These are phyloP conservation scores for Barnardius zonarius DNA, from an alignment of 2,113 vertebrate genomes.

Conservation along the genomic window DNA sequence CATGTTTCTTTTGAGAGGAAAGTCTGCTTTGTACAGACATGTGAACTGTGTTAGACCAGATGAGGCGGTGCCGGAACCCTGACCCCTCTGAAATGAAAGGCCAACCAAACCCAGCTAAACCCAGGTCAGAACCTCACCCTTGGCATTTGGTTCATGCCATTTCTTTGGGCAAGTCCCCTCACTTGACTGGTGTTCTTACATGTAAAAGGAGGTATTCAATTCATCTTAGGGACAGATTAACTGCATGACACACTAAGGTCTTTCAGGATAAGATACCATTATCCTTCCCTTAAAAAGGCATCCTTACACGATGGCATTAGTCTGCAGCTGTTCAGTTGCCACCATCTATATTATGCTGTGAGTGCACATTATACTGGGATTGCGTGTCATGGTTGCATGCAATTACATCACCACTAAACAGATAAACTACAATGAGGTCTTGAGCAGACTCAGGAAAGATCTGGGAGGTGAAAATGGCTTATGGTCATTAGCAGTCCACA, in stretches of 20 bases:
- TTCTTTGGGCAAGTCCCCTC: not conserved
- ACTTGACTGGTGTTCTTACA: not conserved
- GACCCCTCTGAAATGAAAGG: not conserved
- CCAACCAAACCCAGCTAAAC: not conserved
- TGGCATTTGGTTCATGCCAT: accelerated
- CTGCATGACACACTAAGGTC: not conserved
- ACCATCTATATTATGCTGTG: not conserved
- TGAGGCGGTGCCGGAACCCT: not conserved
- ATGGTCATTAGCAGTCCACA: not conserved
- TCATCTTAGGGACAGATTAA: not conserved
- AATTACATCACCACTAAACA: not conserved
- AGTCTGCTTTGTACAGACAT: not conserved
- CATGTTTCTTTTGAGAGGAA: not conserved
- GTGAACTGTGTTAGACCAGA: not conserved
- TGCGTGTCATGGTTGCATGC: accelerated
- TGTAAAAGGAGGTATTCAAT: not conserved
- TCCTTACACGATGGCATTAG: accelerated
- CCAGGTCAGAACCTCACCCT: not conserved
- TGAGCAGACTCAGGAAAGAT: not conserved
- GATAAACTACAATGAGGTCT: not conserved
- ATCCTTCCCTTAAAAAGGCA: not conserved
- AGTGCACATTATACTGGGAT: not conserved
- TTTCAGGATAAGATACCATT: not conserved
- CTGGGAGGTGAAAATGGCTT: not conserved
- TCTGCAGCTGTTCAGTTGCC: not conserved